Percentiles rank a stretch among this genome's conserved stretches.
These are phyloP conservation scores for Nemurella pictetii DNA, from an alignment of 2,888 invertebrate genomes.

Conservation along the genomic window DNA sequence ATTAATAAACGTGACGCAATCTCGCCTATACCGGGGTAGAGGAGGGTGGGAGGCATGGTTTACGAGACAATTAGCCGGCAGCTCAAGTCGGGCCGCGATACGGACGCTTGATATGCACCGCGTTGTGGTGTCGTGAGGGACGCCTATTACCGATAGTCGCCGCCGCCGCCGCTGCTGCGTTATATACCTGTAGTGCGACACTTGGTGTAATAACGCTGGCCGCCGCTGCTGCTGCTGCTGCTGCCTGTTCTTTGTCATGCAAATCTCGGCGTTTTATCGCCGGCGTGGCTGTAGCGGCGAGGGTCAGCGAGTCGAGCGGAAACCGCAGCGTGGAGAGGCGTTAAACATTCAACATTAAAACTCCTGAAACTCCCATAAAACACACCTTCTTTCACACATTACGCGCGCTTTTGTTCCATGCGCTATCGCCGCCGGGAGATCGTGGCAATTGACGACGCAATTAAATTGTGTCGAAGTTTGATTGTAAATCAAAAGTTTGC, in stretches of 20 bases:
- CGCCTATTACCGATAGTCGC: neutral
- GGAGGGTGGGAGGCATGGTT: too few species aligned
- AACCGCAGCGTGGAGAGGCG: slow-evolving; percentile 4
- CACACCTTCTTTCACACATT: neutral
- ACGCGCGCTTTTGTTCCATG: neutral
- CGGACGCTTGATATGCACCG: neutral
- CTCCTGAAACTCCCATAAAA: neutral
- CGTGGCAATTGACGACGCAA: neutral
- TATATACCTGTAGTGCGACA: too few species aligned
- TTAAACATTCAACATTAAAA: neutral
- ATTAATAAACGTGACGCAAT: neutral
- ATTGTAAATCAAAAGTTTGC: neutral
- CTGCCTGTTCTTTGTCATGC: slow-evolving; percentile 14
- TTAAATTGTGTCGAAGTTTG: neutral
- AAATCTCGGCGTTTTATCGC: neutral
- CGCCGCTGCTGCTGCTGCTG: too few species aligned
- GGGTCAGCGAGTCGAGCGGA: neutral
- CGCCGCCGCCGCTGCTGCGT: too few species aligned
- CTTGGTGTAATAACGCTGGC: neutral
- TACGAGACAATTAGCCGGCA: neutral
- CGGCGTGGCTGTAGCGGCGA: neutral
- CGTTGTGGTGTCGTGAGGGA: neutral
- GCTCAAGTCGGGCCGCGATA: neutral
- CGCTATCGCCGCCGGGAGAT: neutral
- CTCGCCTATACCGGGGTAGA: too few species aligned